Base-by-base conservation (phyloP, 2,113 vertebrate genomes). In the Bostrychus sinensis region DNA sequence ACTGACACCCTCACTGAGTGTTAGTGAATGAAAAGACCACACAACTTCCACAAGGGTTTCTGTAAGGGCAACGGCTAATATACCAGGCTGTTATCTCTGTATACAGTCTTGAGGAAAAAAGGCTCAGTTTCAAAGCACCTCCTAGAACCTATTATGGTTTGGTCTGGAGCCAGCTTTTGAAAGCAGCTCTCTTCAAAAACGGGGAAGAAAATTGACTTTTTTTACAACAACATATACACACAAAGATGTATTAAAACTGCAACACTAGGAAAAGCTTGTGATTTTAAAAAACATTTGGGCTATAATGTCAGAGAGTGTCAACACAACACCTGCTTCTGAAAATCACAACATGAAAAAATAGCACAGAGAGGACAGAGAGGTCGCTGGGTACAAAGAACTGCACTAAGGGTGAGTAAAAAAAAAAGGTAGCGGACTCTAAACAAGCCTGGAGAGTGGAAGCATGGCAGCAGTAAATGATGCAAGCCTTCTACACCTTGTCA, bases 141-240 rank as follows among this genome's bases (percentile, higher is more conserved):
- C 94, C 55, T 95, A 94, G 58, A 95, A 96, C 64, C 89, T 94
- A 37, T 95, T 87, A 94, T 87, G 93, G 94, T 20, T 71, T 95
- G 93, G 32, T 93, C 8, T 5, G 92, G 0, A 94, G 93, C 0
- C 36, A 67, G 43, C 23, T 65, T n/a, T 37, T 96, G 14, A 26
- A 51, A 65, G 42, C 32, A 95, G 93, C 93, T 92, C 90, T 95
- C 2, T 95, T 95, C 83, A 95, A 94, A 90, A 96, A 94, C 61
- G 93, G 69, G 95, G 93, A 89, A 94, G 37, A 94, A 62, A 74
- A 68, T 58, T 3, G 58, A 46, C 45, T 45, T 59, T 68, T 70
- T 58, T 43, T 45, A 22, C 36, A 42, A 32, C 8, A 34, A 32
- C 28, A 34, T 55, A 17, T 55, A 55, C 28, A 55, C 53, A 22